These are phyloP conservation scores for Cyphomyrus plagiostoma DNA, from an alignment of 2,113 vertebrate species.

Conservation along the genomic window DNA sequence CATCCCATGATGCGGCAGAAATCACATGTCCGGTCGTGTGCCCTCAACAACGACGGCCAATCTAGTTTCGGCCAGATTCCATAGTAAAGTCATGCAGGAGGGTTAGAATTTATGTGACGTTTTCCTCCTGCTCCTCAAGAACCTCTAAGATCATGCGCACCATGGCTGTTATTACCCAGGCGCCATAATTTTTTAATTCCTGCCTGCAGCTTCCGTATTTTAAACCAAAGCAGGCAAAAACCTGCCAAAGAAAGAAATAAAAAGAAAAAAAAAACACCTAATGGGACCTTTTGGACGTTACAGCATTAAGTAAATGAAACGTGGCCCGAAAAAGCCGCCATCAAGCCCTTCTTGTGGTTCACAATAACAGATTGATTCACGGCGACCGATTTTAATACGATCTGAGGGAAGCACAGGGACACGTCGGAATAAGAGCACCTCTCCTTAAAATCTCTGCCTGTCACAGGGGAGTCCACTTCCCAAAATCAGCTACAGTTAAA, in stretches of 20 bases:
- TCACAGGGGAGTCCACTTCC: neutral
- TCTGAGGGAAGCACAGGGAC: neutral
- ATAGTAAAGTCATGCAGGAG: neutral
- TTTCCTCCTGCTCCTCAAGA: neutral
- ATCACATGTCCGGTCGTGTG: neutral
- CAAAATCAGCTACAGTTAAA: neutral
- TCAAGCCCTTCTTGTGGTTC: neutral
- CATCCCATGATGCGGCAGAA: neutral
- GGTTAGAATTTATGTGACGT: neutral
- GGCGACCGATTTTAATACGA: neutral
- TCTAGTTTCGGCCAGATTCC: neutral
- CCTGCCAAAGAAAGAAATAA: neutral
- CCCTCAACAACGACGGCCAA: neutral
- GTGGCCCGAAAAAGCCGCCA: neutral
- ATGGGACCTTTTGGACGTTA: neutral
- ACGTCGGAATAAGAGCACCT: neutral
- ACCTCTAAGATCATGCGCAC: neutral
- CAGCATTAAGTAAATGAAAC: neutral
- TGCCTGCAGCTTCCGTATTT: neutral
- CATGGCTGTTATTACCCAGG: neutral
- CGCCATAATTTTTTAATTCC: neutral
- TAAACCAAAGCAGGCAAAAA: neutral
- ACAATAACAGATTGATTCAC: slow-evolving; percentile 17
- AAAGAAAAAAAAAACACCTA: neutral
- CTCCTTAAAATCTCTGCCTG: neutral